Evolutionary conservation across 2,113 vertebrate species (phyloP).

Genomic region (Chinchilla lanigera): DNA sequence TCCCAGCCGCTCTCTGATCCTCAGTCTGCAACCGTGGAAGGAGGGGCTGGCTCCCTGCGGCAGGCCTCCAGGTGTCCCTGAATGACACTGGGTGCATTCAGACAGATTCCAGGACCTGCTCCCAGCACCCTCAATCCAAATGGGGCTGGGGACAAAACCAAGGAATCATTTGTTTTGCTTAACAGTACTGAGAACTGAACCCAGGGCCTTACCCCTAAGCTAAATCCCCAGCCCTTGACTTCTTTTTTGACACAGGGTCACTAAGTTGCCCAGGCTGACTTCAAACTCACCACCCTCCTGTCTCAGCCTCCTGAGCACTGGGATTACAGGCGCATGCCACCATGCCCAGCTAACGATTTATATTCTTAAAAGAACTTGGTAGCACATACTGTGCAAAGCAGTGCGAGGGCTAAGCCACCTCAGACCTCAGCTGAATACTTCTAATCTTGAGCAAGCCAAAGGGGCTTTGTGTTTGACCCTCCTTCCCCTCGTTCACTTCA

Average conservation of each 20-base stretch:
- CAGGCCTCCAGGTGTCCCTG: neutral
- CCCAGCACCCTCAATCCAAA: neutral
- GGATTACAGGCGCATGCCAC: neutral
- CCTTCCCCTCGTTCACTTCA: neutral
- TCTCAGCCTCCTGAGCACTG: neutral
- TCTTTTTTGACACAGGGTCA: neutral
- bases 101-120: neutral
- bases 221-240: neutral
- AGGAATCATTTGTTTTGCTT: neutral
- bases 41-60: neutral
- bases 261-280: neutral
- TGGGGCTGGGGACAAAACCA: neutral
- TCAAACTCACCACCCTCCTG: neutral
- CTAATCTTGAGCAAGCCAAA: neutral
- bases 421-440: neutral
- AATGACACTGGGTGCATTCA: neutral
- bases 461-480: neutral
- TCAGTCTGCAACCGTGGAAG: neutral
- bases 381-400: neutral
- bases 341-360: neutral
- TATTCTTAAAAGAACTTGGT: neutral
- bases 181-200: neutral
- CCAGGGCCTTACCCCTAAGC: neutral
- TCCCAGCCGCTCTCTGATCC: conserved; percentile 41
- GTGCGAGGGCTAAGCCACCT: neutral